Evolutionary conservation across 2,888 invertebrate species (phyloP), one percentile per base, ranked within the genome.

Genomic region (Hartigia nigra): DNA sequence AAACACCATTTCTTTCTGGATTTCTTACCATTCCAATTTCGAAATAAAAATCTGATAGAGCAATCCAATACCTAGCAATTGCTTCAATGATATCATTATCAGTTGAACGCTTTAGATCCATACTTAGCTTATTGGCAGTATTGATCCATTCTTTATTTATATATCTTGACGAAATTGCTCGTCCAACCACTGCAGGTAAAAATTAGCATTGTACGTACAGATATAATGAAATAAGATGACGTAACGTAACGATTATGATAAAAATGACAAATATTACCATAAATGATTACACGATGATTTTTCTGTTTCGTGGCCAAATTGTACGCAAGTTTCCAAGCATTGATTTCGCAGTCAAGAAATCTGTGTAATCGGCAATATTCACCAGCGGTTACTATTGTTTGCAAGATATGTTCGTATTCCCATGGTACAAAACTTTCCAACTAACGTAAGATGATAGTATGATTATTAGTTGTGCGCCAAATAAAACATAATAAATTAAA

Each of bases 341-440:
- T 81, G 74, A 81, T 80, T 84, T 91, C 91, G 74, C 87, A 85
- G 23, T 81, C 77, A 76, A 87, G 82, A 77, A 88, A 90, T 75
- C 86, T 84, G 79, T 89, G 88, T 5, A 91, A 82, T 32, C 87
- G 86, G 31, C 87, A 84, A 79, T 90, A 91, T 85, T 91, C 91
- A 4, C 86, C 90, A 74, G 88, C 88, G 69, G 88, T 84, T 76
- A 87, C 86, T n/a, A 90, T 82, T 1, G 83, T 82, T 23, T 82
- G 83, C 12, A 91, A 77, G 11, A 85, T 85, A 75, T 55, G 14
- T 55, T 55, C 55, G 9, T 9, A 55, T 23, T 55, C 55, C 55
- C 55, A 55, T 23, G 55, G 55, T 55, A 55, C 55, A 23, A 55
- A 23, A 55, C 23, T 9, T 55, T 55, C 55, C 55, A 55, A 55